phyloP scores from a whole-genome alignment of 2,113 vertebrate genomes.

The Probosciger aterrimus region DNA sequence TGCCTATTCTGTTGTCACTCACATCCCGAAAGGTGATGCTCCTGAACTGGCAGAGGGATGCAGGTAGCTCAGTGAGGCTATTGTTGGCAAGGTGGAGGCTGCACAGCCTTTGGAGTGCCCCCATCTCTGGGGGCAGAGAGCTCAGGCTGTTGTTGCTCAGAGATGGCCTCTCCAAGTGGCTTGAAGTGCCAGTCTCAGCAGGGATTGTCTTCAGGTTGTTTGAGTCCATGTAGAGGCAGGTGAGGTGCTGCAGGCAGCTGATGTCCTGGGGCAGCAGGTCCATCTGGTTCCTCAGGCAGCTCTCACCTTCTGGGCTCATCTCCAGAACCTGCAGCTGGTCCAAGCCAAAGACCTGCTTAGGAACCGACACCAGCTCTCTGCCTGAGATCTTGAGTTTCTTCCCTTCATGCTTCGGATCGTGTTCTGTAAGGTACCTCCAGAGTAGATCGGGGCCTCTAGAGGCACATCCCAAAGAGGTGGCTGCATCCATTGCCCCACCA shows the following conservation, averaged over 20 bases:
- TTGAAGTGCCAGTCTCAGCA: slow-evolving; percentile 32
- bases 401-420: not conserved
- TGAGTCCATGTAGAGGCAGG: slow-evolving; percentile 54
- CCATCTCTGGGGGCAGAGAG: slow-evolving; percentile 17
- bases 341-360: slow-evolving; percentile 17
- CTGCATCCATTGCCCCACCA: not conserved
- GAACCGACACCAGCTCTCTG: slow-evolving; percentile 25
- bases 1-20: slow-evolving; percentile 55
- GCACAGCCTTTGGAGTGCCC: slow-evolving; percentile 39
- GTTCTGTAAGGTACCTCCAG: slow-evolving; percentile 48
- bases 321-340: slow-evolving; percentile 60
- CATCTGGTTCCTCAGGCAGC: slow-evolving; percentile 49
- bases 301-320: slow-evolving; percentile 62
- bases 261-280: slow-evolving; percentile 47
- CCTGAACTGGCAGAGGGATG: slow-evolving; percentile 46
- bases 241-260: slow-evolving; percentile 23
- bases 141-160: slow-evolving; percentile 64
- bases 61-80: slow-evolving; percentile 5
- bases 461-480: not conserved
- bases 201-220: slow-evolving; percentile 60
- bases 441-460: not conserved
- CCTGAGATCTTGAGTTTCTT: slow-evolving; percentile 57
- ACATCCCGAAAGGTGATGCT: slow-evolving; percentile 57
- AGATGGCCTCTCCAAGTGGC: slow-evolving; percentile 46
- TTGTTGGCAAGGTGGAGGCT: slow-evolving; percentile 70